Conservation (phyloP, 2,113 vertebrate species). For the Physeter macrocephalus region DNA sequence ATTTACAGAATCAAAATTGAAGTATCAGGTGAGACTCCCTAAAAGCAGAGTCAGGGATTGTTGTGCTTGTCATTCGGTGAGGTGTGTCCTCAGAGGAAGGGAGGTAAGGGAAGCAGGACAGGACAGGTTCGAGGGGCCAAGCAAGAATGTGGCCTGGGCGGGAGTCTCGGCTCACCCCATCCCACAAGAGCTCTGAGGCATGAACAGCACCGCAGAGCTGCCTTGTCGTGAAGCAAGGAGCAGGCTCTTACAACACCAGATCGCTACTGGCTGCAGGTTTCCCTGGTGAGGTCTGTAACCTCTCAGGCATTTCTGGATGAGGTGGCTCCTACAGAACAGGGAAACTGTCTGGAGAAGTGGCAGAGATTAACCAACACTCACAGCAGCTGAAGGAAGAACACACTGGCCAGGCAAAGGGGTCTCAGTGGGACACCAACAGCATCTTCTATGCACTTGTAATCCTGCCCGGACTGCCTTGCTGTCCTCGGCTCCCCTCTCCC, state of each 20-base stretch:
- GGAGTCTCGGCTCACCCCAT: background rate
- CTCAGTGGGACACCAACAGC: background rate
- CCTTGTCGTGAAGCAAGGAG: background rate
- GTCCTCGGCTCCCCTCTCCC: background rate
- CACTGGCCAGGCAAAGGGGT: background rate
- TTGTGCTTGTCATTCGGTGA: background rate
- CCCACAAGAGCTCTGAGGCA: fast-evolving
- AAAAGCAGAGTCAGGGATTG: background rate
- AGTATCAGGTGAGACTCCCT: background rate
- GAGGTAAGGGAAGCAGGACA: background rate
- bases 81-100: background rate
- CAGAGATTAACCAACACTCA: background rate
- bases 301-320: background rate
- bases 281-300: background rate
- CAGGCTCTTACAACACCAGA: background rate
- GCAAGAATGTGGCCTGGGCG: too few species aligned
- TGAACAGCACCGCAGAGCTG: too few species aligned
- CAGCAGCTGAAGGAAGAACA: background rate
- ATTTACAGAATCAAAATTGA: background rate
- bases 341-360: background rate
- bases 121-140: background rate
- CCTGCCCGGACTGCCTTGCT: fast-evolving
- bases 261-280: background rate
- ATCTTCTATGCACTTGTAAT: background rate
- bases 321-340: background rate